Conservation (phyloP, 2,888 invertebrate species). For the Cheilosia soror region DNA sequence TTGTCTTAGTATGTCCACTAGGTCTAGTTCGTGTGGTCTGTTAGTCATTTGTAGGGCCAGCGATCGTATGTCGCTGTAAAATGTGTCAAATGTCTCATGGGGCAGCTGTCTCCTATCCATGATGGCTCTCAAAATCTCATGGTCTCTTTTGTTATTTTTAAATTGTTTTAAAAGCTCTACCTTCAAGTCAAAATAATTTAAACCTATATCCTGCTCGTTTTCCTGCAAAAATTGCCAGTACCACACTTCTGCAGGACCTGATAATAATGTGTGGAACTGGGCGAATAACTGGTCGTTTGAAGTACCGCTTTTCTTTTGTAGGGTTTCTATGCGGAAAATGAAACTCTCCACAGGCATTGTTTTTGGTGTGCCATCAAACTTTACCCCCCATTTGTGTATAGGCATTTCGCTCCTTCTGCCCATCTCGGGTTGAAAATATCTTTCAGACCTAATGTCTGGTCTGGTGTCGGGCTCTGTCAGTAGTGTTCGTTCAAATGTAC, state of each 20-base stretch:
- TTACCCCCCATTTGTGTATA: slow-evolving; percentile 20
- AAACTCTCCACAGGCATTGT: slow-evolving; percentile 4
- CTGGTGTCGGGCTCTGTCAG: too few relatives aligned
- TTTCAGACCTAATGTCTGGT: too few relatives aligned
- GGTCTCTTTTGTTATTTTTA: not conserved
- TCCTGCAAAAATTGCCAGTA: slow-evolving; percentile 4
- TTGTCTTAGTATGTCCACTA: not conserved
- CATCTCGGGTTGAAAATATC: too few relatives aligned
- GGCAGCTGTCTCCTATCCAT: not conserved
- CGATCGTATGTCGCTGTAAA: not conserved
- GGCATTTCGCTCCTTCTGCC: not conserved
- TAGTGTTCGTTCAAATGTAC: too few relatives aligned
- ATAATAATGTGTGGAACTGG: not conserved
- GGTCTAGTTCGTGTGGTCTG: not conserved
- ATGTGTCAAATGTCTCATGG: not conserved
- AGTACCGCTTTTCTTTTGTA: not conserved
- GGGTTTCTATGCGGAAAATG: slow-evolving; percentile 9
- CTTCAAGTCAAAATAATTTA: not conserved
- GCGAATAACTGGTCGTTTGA: not conserved
- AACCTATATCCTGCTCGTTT: not conserved
- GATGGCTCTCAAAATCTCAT: not conserved
- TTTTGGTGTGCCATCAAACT: slow-evolving; percentile 1
- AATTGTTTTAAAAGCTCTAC: not conserved
- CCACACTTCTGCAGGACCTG: slow-evolving; percentile 9
- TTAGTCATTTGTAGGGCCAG: not conserved